phyloP scores from a whole-genome alignment of 2,797 vertebrate genomes.

The Tokudaia muenninki region DNA sequence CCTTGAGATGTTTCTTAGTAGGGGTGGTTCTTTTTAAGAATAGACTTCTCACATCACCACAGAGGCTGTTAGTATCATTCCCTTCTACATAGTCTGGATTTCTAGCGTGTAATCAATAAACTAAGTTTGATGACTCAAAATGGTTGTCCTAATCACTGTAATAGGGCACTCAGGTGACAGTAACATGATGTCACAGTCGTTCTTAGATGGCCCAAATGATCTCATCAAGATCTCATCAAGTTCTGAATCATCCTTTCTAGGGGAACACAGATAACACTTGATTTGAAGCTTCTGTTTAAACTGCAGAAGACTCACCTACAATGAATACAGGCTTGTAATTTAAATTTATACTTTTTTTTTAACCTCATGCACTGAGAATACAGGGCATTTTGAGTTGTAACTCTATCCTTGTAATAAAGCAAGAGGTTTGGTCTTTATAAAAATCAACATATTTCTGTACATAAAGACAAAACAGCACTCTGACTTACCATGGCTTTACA shows the following conservation, averaged over 20 bases:
- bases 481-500: conserved; percentile 48
- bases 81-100: conserved; percentile 15
- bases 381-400: conserved; percentile 60
- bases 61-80: conserved; percentile 6
- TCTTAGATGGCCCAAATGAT: not conserved
- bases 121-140: conserved; percentile 46
- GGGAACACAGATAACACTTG: not conserved
- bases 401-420: not conserved
- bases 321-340: conserved; percentile 29
- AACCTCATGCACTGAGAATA: not conserved
- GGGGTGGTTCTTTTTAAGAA: not conserved
- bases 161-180: not conserved
- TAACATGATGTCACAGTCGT: not conserved
- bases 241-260: conserved; percentile 49
- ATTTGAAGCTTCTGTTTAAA: conserved; percentile 5
- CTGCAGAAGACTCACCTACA: not conserved
- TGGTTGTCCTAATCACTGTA: not conserved
- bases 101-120: conserved; percentile 54
- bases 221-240: not conserved
- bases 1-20: not conserved
- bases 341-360: not conserved
- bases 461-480: conserved; percentile 46
- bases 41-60: not conserved
- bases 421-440: conserved; percentile 40
- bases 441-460: conserved; percentile 12